These are phyloP conservation scores for Elephas maximus DNA, from an alignment of 2,113 vertebrate genomes.

Conservation along the genomic window DNA sequence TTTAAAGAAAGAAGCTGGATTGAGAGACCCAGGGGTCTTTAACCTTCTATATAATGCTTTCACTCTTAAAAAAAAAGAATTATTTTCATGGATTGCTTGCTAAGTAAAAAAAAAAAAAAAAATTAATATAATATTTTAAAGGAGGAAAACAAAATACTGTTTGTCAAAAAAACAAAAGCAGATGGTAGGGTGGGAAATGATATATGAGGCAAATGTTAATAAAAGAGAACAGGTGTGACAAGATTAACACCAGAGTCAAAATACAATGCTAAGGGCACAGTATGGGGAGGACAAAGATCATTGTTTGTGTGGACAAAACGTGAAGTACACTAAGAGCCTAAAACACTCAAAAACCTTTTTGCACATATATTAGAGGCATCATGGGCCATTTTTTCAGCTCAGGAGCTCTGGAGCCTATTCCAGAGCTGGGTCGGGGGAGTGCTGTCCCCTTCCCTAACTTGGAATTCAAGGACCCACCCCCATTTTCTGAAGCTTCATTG, in stretches of 20 bases:
- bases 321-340: not conserved
- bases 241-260: constrained; percentile 30
- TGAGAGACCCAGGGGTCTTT: not conserved
- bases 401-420: not conserved
- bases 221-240: constrained; percentile 45
- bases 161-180: constrained; percentile 54
- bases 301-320: not conserved
- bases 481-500: not conserved
- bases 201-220: not conserved
- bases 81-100: not conserved
- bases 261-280: constrained; percentile 28
- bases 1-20: not conserved
- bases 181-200: not conserved
- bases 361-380: too few relatives aligned
- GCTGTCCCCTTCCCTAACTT: not conserved
- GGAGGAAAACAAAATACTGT: not conserved
- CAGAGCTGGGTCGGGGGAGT: not conserved
- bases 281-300: not conserved
- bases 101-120: not conserved
- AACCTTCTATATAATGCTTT: not conserved
- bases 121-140: constrained; percentile 31
- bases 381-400: not conserved
- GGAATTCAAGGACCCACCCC: not conserved
- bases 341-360: not conserved
- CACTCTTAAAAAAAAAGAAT: constrained; percentile 34